phyloP scores from a whole-genome alignment of 2,113 vertebrate species.

The Riparia riparia region DNA sequence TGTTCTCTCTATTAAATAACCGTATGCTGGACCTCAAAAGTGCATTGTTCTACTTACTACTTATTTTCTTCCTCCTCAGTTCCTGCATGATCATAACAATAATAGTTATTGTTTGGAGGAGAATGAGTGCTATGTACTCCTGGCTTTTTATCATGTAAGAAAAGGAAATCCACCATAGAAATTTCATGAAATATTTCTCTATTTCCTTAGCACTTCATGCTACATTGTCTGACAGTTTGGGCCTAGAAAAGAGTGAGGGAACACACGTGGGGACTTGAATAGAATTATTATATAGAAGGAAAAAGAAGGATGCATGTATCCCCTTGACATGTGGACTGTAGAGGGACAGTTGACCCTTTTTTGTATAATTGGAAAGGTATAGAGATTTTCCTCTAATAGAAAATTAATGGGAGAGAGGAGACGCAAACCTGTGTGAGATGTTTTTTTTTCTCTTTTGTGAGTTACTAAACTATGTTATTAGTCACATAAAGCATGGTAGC shows the following conservation, averaged over 20 bases:
- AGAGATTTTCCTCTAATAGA: background rate
- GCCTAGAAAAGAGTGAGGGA: background rate
- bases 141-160: background rate
- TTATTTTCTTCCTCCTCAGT: background rate
- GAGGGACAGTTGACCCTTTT: background rate
- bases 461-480: background rate
- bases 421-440: background rate
- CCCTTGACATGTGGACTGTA: background rate
- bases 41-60: background rate
- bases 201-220: background rate
- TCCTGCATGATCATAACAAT: background rate
- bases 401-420: background rate
- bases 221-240: background rate
- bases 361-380: background rate
- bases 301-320: background rate
- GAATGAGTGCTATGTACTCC: background rate
- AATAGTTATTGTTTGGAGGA: background rate
- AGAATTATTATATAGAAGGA: background rate
- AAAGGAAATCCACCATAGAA: background rate
- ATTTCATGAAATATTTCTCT: background rate
- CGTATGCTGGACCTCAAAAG: background rate
- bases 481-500: background rate
- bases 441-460: background rate
- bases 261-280: background rate
- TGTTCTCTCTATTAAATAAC: constrained; percentile 18